Percentiles rank a stretch among this genome's conserved stretches.
Evolutionary conservation across 2,888 invertebrate genomes (phyloP).

Genomic region (Ommatoiulus sabulosus): DNA sequence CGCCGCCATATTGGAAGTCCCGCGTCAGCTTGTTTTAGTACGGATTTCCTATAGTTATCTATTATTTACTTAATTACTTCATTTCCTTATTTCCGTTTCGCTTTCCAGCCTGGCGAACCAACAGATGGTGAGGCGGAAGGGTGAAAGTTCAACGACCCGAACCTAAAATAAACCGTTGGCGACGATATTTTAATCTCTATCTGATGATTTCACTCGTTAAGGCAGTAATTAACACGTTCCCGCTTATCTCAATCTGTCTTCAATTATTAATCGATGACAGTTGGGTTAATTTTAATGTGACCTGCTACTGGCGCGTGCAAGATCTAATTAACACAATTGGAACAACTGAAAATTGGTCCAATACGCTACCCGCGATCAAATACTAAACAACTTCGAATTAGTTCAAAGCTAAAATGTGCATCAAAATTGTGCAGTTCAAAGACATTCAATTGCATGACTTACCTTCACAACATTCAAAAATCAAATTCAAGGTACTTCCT

Average conservation of each 20-base stretch:
- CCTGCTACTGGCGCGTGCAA: background rate
- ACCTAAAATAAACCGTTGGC: conserved; percentile 11
- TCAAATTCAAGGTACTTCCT: no score
- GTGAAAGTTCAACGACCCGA: conserved; percentile 39
- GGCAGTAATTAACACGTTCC: background rate
- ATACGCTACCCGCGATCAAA: background rate
- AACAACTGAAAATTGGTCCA: background rate
- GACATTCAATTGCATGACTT: no score
- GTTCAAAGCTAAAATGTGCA: no score
- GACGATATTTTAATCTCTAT: background rate
- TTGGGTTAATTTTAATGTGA: background rate
- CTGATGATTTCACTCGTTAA: conserved; percentile 5
- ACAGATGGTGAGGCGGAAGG: conserved; percentile 6
- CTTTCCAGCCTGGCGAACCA: background rate
- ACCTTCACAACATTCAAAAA: no score
- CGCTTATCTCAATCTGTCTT: background rate
- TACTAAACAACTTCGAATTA: background rate
- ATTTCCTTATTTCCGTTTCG: conserved; percentile 38
- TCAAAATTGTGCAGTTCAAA: no score
- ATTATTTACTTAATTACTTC: conserved; percentile 38
- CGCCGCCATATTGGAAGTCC: background rate
- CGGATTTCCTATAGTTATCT: conserved; percentile 16
- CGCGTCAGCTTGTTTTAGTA: background rate
- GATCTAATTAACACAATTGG: background rate
- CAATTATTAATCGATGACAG: background rate